phyloP scores from a whole-genome alignment of 2,888 invertebrate genomes.

The Brachypalpus laphriformis region DNA sequence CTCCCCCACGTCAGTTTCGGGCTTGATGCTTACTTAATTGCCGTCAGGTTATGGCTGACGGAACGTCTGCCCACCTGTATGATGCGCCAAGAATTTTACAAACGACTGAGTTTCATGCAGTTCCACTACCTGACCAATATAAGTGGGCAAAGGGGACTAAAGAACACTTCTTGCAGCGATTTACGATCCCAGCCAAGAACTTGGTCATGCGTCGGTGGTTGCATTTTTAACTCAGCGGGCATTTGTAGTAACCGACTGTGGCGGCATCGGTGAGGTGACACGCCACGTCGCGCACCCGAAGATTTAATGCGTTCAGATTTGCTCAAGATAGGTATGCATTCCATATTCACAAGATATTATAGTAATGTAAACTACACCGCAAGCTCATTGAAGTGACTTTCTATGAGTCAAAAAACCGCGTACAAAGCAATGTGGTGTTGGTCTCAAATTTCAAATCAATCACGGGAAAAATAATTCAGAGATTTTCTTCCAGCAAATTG shows the following conservation, averaged over 20 bases:
- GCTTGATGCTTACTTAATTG: constrained; percentile 59
- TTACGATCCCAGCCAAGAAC: constrained; percentile 42
- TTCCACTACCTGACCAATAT: constrained; percentile 55
- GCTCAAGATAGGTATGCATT: constrained; percentile 26
- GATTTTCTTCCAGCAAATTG: constrained; percentile 48
- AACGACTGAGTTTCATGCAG: constrained; percentile 52
- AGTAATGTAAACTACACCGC: constrained; percentile 53
- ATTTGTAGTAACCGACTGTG: not conserved
- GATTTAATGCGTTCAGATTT: constrained; percentile 62
- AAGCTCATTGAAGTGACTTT: constrained; percentile 50
- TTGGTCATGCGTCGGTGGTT: constrained; percentile 66
- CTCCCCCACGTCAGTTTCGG: constrained; percentile 66
- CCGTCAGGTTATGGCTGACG: constrained; percentile 65
- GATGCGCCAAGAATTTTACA: constrained; percentile 65
- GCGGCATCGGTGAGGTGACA: constrained; percentile 2
- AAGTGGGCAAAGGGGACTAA: constrained; percentile 27
- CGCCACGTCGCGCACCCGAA: constrained; percentile 41
- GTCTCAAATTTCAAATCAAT: constrained; percentile 48
- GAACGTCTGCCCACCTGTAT: constrained; percentile 55
- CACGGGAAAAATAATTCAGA: constrained; percentile 60
- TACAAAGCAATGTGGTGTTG: constrained; percentile 35
- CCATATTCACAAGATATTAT: constrained; percentile 48
- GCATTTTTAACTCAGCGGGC: constrained; percentile 20
- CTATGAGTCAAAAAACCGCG: constrained; percentile 53
- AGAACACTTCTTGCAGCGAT: constrained; percentile 35